phyloP scores from a whole-genome alignment of 2,888 invertebrate genomes.

The Lithophane semibrunnea region DNA sequence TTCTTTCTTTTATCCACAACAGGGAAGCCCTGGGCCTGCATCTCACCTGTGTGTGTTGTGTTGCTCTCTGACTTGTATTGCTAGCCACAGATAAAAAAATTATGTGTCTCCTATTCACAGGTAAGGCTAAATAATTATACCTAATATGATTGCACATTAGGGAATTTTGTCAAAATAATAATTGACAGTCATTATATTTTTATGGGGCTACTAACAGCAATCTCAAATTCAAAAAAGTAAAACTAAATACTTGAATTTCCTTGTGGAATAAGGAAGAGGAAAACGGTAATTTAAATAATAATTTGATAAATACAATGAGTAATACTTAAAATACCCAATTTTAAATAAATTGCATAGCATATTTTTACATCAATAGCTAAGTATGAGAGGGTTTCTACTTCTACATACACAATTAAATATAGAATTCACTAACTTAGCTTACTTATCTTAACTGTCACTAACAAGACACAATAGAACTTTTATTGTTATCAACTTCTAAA shows the following conservation, averaged over 20 bases:
- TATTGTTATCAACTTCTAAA: no score
- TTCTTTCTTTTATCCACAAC: no score
- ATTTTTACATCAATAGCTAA: background rate
- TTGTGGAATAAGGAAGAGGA: conserved; percentile 23
- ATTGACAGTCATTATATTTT: background rate
- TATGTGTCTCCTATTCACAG: background rate
- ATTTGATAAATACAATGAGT: conserved; percentile 12
- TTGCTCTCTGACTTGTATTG: background rate
- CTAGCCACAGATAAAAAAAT: no score
- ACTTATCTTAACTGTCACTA: no score
- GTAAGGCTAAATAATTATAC: background rate
- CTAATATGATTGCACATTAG: background rate
- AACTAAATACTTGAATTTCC: conserved; percentile 14
- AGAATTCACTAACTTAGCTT: background rate
- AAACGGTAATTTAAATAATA: conserved; percentile 11
- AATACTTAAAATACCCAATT: background rate
- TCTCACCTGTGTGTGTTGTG: no score
- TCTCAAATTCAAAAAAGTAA: background rate
- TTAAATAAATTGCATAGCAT: background rate
- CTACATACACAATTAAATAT: background rate
- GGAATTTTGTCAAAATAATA: background rate
- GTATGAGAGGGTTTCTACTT: background rate
- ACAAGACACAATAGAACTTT: no score
- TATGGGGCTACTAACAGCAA: background rate
- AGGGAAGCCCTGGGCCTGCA: no score